Percentiles rank a stretch among this genome's conserved stretches.
Conservation (phyloP, 2,888 invertebrate species). For the Archaeoteleia sp. region DNA sequence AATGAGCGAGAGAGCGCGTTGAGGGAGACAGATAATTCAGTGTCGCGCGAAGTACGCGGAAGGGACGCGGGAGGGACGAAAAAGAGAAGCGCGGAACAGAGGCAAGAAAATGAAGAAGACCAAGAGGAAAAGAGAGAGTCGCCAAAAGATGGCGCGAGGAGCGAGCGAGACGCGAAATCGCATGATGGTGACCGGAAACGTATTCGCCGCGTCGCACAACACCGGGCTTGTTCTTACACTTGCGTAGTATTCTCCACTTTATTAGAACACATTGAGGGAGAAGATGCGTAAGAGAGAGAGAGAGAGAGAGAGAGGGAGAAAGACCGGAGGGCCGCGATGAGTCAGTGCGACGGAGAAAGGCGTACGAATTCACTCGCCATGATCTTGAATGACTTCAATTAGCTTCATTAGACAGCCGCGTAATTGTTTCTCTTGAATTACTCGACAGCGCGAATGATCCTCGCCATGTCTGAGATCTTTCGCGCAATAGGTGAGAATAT, state of each 20-base stretch:
- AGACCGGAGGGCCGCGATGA: constrained; percentile 27
- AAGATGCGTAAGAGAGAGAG: constrained; percentile 32
- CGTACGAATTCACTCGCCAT: constrained; percentile 61
- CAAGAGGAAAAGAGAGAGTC: constrained; percentile 18
- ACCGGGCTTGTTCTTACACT: constrained; percentile 55
- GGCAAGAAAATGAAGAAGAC: constrained; percentile 15
- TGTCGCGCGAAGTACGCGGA: constrained; percentile 37
- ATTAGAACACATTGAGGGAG: constrained; percentile 57
- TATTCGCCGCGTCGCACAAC: constrained; percentile 60
- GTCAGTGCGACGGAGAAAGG: constrained; percentile 35
- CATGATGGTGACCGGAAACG: constrained; percentile 68
- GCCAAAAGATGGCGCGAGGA: constrained; percentile 24
- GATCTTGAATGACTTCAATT: constrained; percentile 73
- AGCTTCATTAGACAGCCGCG: constrained; percentile 66
- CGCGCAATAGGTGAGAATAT: constrained; percentile 23
- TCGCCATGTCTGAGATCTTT: constrained; percentile 7
- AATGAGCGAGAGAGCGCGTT: constrained; percentile 57
- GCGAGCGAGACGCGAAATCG: constrained; percentile 26
- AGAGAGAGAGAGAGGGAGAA: constrained; percentile 33
- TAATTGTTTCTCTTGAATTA: constrained; percentile 73
- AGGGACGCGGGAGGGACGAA: constrained; percentile 15
- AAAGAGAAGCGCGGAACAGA: background rate
- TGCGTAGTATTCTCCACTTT: constrained; percentile 55
- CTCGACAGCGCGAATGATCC: constrained; percentile 38
- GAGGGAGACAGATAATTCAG: constrained; percentile 47